Conservation (phyloP, 1,140 invertebrate species). For the Thrips palmi region DNA sequence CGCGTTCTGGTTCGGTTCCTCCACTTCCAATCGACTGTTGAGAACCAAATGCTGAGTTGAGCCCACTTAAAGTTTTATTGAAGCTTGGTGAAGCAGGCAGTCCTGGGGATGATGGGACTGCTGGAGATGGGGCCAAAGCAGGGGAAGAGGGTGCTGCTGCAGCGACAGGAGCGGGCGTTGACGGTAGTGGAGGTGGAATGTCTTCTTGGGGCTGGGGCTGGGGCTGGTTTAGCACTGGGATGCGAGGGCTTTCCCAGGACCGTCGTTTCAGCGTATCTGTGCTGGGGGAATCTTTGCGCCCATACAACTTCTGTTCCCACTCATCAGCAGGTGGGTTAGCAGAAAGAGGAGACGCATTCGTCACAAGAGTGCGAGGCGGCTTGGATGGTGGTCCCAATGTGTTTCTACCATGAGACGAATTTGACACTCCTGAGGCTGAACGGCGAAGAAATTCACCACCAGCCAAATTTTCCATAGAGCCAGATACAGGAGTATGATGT, state of each 20-base stretch:
- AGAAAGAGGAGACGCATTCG: slow-evolving; percentile 23
- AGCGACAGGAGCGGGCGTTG: too few species aligned
- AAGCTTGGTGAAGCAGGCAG: too few species aligned
- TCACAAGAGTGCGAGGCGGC: slow-evolving; percentile 27
- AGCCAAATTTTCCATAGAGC: slow-evolving; percentile 35
- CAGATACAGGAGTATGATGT: slow-evolving; percentile 29
- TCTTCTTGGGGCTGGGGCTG: slow-evolving; percentile 19
- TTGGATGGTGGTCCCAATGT: slow-evolving; percentile 29
- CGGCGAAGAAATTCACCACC: slow-evolving; percentile 28
- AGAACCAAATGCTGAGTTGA: too few species aligned
- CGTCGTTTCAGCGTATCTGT: slow-evolving; percentile 10
- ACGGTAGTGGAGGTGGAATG: too few species aligned
- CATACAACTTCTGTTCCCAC: slow-evolving; percentile 66
- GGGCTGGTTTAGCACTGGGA: slow-evolving; percentile 12
- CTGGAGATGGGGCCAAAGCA: too few species aligned
- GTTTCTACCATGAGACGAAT: neutral
- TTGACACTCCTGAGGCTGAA: too few species aligned
- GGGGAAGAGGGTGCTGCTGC: too few species aligned
- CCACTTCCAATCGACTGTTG: too few species aligned
- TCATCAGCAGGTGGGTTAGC: slow-evolving; percentile 37
- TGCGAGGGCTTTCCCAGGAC: slow-evolving; percentile 12
- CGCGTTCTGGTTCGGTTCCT: too few species aligned
- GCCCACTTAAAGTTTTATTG: too few species aligned
- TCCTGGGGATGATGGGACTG: too few species aligned
- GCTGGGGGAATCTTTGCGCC: slow-evolving; percentile 24